Conservation (phyloP, 2,888 invertebrate genomes). For the Cantharis rustica region DNA sequence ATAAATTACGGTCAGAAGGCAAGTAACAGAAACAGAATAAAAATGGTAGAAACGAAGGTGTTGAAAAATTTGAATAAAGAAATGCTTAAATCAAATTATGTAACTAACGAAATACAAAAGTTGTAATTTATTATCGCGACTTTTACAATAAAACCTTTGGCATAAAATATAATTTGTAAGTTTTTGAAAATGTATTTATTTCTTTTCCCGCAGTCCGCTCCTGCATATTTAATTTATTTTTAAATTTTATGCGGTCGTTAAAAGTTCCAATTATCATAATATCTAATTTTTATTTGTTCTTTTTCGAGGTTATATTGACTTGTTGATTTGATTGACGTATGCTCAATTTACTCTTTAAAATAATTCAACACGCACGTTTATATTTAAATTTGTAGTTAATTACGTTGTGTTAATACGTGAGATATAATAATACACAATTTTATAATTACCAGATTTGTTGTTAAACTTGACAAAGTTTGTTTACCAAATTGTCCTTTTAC, state of each 20-base stretch:
- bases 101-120: not conserved
- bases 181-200: too few relatives aligned
- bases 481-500: conserved; percentile 14
- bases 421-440: not conserved
- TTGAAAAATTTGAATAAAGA: conserved; percentile 39
- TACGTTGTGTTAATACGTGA: not conserved
- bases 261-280: not conserved
- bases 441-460: conserved; percentile 3
- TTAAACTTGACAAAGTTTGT: not conserved
- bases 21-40: conserved; percentile 39
- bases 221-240: not conserved
- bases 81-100: conserved; percentile 30
- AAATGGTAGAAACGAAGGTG: conserved; percentile 37
- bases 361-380: not conserved
- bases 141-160: not conserved
- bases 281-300: not conserved
- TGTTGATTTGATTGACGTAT: conserved; percentile 29
- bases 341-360: conserved; percentile 2
- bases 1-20: conserved; percentile 40
- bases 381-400: not conserved
- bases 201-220: too few relatives aligned
- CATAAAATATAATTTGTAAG: not conserved
- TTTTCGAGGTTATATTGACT: conserved; percentile 27
- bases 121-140: not conserved
- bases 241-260: not conserved